phyloP scores from a whole-genome alignment of 2,797 vertebrate species.

The Lacerta agilis region DNA sequence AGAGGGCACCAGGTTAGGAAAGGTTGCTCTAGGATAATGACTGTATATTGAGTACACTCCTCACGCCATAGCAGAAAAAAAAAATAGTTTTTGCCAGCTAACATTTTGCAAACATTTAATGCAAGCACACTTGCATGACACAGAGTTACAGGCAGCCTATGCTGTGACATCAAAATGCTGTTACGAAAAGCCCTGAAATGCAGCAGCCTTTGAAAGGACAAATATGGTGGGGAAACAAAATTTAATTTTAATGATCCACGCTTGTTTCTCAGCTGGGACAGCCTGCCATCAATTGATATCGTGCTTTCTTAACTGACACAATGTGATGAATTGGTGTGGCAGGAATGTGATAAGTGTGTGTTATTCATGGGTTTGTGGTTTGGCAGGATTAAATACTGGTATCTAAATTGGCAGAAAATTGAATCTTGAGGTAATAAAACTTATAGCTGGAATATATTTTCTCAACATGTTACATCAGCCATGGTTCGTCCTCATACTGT shows the following conservation, averaged over 20 bases:
- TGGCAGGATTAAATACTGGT: conserved; percentile 31
- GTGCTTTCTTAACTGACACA: conserved; percentile 7
- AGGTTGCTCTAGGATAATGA: background rate
- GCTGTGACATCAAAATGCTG: background rate
- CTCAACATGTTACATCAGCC: background rate
- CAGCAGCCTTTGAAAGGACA: background rate
- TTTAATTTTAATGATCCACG: conserved; percentile 6
- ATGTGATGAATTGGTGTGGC: conserved; percentile 12
- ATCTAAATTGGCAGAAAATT: conserved; percentile 34
- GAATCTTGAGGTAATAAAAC: conserved; percentile 29
- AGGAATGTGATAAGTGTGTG: conserved; percentile 22
- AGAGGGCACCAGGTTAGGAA: too few species aligned
- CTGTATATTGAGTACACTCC: background rate
- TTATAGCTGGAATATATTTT: conserved; percentile 19
- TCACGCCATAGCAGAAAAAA: background rate
- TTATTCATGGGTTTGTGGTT: conserved; percentile 23
- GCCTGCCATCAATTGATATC: conserved; percentile 11
- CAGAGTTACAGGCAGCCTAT: background rate
- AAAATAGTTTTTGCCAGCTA: background rate
- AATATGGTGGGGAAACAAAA: background rate
- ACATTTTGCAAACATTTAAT: conserved; percentile 8
- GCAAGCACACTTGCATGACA: background rate
- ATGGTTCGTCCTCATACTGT: background rate
- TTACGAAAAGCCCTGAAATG: background rate
- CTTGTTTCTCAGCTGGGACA: conserved; percentile 35